A percentile compares a stretch with the other conserved stretches of the same genome.
phyloP scores from a whole-genome alignment of 2,113 vertebrate genomes.

The Limanda limanda region DNA sequence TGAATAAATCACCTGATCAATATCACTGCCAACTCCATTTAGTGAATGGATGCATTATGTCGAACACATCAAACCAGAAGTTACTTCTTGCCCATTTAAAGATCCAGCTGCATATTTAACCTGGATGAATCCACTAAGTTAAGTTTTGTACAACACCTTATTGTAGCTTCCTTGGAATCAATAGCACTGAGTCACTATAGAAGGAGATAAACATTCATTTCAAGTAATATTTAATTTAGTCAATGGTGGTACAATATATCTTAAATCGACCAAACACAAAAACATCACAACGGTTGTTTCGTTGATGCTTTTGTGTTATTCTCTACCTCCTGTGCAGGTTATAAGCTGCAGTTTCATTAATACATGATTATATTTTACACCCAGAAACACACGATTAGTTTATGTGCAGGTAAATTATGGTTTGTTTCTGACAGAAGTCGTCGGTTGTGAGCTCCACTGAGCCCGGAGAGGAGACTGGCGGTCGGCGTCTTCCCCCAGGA shows the following conservation, averaged over 20 bases:
- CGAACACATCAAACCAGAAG: background rate
- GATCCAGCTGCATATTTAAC: background rate
- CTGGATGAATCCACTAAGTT: too few relatives aligned
- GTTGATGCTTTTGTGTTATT: too few relatives aligned
- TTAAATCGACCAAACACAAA: background rate
- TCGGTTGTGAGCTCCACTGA: background rate
- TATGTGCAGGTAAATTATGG: background rate
- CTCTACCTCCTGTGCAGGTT: background rate
- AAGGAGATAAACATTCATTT: too few relatives aligned
- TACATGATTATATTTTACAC: background rate
- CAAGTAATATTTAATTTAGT: too few relatives aligned
- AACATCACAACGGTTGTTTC: too few relatives aligned
- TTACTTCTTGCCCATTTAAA: background rate
- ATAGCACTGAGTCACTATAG: too few relatives aligned
- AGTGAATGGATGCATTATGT: conserved; percentile 12
- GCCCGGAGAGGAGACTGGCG: conserved; percentile 33
- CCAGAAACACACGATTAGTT: too few relatives aligned
- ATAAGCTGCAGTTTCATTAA: background rate
- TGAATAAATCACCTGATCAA: background rate
- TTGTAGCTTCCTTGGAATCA: too few relatives aligned
- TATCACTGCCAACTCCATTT: conserved; percentile 1
- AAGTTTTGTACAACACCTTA: too few relatives aligned
- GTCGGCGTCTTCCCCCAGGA: conserved; percentile 45
- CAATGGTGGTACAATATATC: background rate
- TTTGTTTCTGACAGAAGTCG: conserved; percentile 41